Base-by-base conservation (phyloP, 2,888 invertebrate genomes). In the Cremastobaeus sp. region DNA sequence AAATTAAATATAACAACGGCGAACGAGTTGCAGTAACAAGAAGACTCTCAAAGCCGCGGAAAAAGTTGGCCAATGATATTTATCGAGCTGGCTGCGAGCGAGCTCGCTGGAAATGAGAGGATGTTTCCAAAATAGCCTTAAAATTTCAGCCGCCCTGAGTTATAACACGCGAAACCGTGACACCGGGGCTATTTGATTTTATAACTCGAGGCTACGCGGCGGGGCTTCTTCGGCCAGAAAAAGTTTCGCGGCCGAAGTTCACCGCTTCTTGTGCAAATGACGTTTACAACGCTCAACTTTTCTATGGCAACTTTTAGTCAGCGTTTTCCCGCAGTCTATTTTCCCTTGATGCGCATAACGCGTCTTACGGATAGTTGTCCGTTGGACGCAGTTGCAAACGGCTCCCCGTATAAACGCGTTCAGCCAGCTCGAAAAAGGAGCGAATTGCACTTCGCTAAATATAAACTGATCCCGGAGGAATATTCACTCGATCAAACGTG, bases 261-360 rank as follows among this genome's bases (percentile, higher is more conserved):
- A 78, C 80, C 78, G 77, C 76, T 81, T 81, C 81, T 82, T 81
- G 82, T 79, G 79, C 83, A 84, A 85, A 85, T 83, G 80, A 74
- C 77, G 78, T 81, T 83, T 78, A 72, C 69, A 77, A 75, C 78
- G 77, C 74, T 79, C 76, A 83, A 82, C 82, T 84, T 83, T 83
- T 82, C 78, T 57, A 62, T 50, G 43, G 48, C 15, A 78, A 81
- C 77, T 81, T 81, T 80, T 77, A 54, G 77, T 70, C 69, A 21
- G 35, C 73, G 69, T 77, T 79, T 77, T 76, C 76, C 69, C 72
- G 55, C 76, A 68, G 59, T 78, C 73, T 75, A 77, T 78, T 76
- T 76, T 77, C 75, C 73, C 70, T 73, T 69, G 77, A 72, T 74
- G 48, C 43, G 48, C 64, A 64, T 74, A 74, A 68, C 68, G 41